These are phyloP conservation scores for Anolis apletophallus DNA, from an alignment of 2,797 vertebrate species.

Conservation along the genomic window DNA sequence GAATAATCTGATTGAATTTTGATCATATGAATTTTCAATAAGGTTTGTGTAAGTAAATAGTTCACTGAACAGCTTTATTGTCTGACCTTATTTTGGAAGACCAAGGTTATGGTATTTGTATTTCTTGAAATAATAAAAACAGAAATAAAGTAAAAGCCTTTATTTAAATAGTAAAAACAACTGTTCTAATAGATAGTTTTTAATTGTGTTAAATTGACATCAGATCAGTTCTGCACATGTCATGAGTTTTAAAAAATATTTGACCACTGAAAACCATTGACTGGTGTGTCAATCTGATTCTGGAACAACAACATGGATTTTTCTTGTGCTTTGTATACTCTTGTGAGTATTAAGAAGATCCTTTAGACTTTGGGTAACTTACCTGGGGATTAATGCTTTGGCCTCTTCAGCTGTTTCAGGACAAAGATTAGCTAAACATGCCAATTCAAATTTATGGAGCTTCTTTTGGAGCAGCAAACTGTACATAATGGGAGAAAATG, in stretches of 20 bases:
- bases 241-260: background rate
- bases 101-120: background rate
- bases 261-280: background rate
- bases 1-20: background rate
- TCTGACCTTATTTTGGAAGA: background rate
- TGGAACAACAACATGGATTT: background rate
- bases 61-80: background rate
- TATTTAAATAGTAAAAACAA: background rate
- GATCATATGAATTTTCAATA: background rate
- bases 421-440: slow-evolving; percentile 95
- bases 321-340: background rate
- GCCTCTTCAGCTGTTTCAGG: slow-evolving; percentile 96
- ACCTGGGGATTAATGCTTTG: slow-evolving; percentile 97
- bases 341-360: background rate
- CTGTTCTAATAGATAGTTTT: background rate
- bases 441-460: slow-evolving; percentile 95
- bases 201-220: background rate
- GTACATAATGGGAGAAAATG: slow-evolving; percentile 28
- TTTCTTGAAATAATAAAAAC: background rate
- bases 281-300: background rate
- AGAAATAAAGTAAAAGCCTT: background rate
- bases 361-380: slow-evolving; percentile 36
- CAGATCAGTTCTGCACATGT: background rate
- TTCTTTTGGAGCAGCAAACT: slow-evolving; percentile 97
- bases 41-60: background rate